A percentile compares a stretch with the other conserved stretches of the same genome.
phyloP scores from a whole-genome alignment of 2,888 invertebrate genomes.

The Alloscopus bannaensis region DNA sequence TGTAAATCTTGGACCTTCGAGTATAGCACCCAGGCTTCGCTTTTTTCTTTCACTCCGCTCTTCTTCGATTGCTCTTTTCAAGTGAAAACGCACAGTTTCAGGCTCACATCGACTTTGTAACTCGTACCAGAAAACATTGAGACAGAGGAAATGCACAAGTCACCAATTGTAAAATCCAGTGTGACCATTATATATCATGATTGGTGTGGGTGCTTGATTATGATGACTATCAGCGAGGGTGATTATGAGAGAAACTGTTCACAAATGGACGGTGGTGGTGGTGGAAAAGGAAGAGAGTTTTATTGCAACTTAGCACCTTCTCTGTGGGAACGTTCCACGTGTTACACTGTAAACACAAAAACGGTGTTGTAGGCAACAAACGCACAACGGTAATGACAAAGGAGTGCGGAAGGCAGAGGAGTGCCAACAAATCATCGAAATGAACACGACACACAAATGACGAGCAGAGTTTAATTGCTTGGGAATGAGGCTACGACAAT shows the following conservation, averaged over 20 bases:
- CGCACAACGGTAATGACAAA: conserved; percentile 60
- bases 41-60: too few species aligned
- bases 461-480: conserved; percentile 47
- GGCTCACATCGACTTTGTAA: too few species aligned
- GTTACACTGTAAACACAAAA: conserved; percentile 30
- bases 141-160: too few species aligned
- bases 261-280: conserved; percentile 22
- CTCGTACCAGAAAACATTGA: too few species aligned
- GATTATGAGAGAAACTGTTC: conserved; percentile 46
- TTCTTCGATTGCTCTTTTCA: too few species aligned
- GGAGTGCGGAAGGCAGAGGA: conserved; percentile 39
- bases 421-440: conserved; percentile 52
- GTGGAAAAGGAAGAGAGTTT: conserved; percentile 47
- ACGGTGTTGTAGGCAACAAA: conserved; percentile 36
- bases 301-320: conserved; percentile 61
- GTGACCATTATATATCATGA: conserved; percentile 31
- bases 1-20: conserved; percentile 56
- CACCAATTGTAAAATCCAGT: conserved; percentile 20
- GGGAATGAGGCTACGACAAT: too few species aligned
- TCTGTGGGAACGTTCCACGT: conserved; percentile 64
- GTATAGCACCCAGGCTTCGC: conserved; percentile 53
- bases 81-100: too few species aligned
- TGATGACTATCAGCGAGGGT: conserved; percentile 37
- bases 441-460: conserved; percentile 3
- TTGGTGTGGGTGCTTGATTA: conserved; percentile 58